A percentile compares a stretch with the other conserved stretches of the same genome.
phyloP scores from a whole-genome alignment of 37 sponge, comb jelly and placozoan species.

The Geodia barretti region DNA sequence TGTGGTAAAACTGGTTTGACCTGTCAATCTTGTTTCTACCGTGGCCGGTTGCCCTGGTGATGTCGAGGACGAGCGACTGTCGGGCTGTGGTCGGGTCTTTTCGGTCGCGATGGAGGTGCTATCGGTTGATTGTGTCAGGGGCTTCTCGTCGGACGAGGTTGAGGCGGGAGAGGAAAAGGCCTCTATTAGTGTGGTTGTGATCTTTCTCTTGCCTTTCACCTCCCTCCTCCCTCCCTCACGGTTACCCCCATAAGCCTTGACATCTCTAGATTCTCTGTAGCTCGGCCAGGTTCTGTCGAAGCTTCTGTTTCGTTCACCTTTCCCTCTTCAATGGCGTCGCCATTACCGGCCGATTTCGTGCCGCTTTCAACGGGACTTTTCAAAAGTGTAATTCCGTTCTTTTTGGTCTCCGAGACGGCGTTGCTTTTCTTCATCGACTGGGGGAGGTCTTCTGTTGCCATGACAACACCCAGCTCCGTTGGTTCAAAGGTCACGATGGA shows the following conservation, averaged over 20 bases:
- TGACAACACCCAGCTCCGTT: conserved; percentile 78
- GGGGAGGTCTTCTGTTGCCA: conserved; percentile 24
- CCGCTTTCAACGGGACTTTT: too few relatives aligned
- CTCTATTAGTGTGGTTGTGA: not conserved
- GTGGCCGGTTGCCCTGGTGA: not conserved
- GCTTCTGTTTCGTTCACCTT: too few relatives aligned
- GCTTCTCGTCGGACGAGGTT: too few relatives aligned
- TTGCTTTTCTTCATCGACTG: not conserved
- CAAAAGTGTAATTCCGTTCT: too few relatives aligned
- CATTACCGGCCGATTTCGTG: too few relatives aligned
- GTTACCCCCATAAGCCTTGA: too few relatives aligned
- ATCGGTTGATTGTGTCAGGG: too few relatives aligned
- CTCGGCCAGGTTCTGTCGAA: too few relatives aligned
- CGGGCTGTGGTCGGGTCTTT: not conserved
- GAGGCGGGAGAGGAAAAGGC: not conserved
- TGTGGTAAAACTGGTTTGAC: not conserved
- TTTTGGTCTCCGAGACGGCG: not conserved
- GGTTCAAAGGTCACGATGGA: conserved; percentile 79
- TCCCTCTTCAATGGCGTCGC: too few relatives aligned
- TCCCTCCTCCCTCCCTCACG: too few relatives aligned
- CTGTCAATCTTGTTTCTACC: not conserved
- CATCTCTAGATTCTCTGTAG: too few relatives aligned
- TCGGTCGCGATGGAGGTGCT: not conserved
- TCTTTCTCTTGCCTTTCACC: not conserved
- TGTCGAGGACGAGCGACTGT: not conserved